These are phyloP conservation scores for Cinclus mexicanus DNA, from an alignment of 2,113 vertebrate genomes.

Conservation along the genomic window DNA sequence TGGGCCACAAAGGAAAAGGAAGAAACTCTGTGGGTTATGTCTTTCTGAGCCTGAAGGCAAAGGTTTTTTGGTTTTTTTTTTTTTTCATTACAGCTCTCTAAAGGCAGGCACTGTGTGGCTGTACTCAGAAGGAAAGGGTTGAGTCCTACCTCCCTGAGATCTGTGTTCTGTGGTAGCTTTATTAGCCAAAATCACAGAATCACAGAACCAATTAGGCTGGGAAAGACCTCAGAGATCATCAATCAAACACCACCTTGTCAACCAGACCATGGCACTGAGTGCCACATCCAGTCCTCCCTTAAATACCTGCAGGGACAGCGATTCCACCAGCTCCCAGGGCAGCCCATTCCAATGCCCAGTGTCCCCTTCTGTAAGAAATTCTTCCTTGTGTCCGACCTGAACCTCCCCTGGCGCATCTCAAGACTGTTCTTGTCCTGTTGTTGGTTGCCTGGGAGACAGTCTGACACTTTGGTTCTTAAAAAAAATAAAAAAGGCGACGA, in stretches of 20 bases:
- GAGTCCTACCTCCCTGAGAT: background rate
- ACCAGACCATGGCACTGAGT: background rate
- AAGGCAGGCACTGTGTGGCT: background rate
- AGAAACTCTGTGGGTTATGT: background rate
- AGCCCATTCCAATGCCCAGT: background rate
- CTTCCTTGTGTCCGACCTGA: background rate
- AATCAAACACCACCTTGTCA: no score
- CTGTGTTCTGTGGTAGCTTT: background rate
- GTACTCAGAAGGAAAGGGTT: accelerated
- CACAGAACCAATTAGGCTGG: background rate
- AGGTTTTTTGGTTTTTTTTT: background rate
- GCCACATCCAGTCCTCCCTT: background rate
- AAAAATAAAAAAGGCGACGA: background rate
- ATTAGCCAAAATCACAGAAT: background rate
- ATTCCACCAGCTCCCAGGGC: background rate
- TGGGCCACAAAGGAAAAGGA: background rate
- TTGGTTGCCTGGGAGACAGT: background rate
- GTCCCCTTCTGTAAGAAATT: background rate
- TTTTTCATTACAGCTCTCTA: no score
- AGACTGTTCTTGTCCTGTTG: no score
- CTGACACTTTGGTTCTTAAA: background rate
- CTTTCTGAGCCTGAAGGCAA: background rate
- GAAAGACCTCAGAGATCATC: background rate
- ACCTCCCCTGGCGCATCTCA: background rate
- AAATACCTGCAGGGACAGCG: background rate